Conservation (phyloP, 2,113 vertebrate genomes). For the Clarias macrocephalus region DNA sequence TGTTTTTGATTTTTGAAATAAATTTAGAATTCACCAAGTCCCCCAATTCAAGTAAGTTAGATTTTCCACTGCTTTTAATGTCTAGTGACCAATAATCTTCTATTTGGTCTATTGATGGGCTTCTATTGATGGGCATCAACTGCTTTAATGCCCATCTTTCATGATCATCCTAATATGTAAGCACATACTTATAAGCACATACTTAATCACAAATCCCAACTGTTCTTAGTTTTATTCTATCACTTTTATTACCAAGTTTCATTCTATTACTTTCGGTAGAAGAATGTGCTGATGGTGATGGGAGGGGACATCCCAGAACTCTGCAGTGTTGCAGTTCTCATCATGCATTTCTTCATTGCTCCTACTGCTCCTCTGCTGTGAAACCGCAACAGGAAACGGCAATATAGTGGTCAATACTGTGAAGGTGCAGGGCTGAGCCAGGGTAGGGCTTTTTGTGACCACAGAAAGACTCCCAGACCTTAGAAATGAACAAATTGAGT, state of each 20-base stretch:
- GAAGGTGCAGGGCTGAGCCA: conserved; percentile 56
- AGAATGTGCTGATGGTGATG: conserved; percentile 45
- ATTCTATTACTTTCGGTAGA: conserved; percentile 30
- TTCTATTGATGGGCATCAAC: no score
- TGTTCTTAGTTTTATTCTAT: conserved; percentile 4
- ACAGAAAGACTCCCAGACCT: conserved; percentile 69
- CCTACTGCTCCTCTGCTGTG: conserved; percentile 68
- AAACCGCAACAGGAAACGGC: conserved; percentile 77
- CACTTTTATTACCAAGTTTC: conserved; percentile 6
- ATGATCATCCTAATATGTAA: not conserved
- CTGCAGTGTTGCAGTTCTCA: conserved; percentile 58
- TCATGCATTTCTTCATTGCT: conserved; percentile 68
- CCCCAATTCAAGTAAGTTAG: not conserved
- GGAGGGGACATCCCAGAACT: conserved; percentile 29
- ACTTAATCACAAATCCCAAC: not conserved
- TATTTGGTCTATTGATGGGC: no score
- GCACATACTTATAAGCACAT: no score
- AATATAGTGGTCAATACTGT: conserved; percentile 80
- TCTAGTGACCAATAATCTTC: not conserved
- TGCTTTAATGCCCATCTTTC: not conserved
- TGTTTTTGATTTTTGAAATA: no score
- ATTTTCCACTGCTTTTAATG: not conserved
- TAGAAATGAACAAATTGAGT: conserved; percentile 50
- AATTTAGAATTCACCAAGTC: not conserved
- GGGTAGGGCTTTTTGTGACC: conserved; percentile 63